Conservation (phyloP, 1,140 invertebrate genomes). For the Caenorhabditis briggsae region DNA sequence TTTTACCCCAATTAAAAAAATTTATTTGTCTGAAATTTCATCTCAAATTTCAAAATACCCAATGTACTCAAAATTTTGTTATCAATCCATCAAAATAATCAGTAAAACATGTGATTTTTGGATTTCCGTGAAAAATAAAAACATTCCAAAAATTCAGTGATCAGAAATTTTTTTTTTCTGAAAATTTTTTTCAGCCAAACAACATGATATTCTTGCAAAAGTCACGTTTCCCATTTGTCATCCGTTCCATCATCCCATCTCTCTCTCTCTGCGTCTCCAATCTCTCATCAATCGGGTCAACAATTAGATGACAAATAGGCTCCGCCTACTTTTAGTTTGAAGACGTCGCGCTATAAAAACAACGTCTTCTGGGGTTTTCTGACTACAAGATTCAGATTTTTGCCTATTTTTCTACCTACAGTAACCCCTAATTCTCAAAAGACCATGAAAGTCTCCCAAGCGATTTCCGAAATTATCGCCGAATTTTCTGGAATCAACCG, state of each 20-base stretch:
- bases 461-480: slow-evolving; percentile 22
- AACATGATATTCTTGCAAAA: background rate
- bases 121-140: no score
- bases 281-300: background rate
- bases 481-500: slow-evolving; percentile 41
- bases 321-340: background rate
- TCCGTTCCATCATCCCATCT: background rate
- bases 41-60: no score
- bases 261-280: background rate
- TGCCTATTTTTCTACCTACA: background rate
- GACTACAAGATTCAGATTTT: no score
- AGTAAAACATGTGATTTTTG: no score
- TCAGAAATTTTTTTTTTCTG: no score
- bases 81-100: no score
- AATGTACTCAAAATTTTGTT: no score
- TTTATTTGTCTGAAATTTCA: no score
- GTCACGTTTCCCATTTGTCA: slow-evolving; percentile 9
- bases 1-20: no score
- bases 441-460: slow-evolving; percentile 28
- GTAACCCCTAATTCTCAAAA: background rate
- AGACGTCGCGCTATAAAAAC: background rate
- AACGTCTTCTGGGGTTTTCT: background rate
- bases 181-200: no score
- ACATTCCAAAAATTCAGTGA: no score
- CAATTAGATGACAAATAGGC: slow-evolving; percentile 17